These are phyloP conservation scores for Lepidocyrtinus sp. DNA, from an alignment of 2,888 invertebrate species.

Conservation along the genomic window DNA sequence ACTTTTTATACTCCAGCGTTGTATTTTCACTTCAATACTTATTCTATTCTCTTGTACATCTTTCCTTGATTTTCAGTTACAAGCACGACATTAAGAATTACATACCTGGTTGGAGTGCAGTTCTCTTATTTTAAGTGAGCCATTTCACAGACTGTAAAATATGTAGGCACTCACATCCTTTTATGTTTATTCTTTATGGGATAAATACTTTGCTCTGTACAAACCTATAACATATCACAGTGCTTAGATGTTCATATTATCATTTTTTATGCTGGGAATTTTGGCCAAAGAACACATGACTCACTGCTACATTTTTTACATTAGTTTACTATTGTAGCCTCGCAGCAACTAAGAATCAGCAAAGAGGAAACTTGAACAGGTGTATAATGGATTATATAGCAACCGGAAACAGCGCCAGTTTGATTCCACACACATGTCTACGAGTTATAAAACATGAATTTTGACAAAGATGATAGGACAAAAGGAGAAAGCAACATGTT, in stretches of 20 bases:
- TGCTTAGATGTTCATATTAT: background rate
- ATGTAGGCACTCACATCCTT: background rate
- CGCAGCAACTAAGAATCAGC: background rate
- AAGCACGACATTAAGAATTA: background rate
- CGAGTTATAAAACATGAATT: background rate
- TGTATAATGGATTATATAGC: background rate
- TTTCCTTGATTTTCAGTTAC: too few species aligned
- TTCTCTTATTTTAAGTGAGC: conserved; percentile 20
- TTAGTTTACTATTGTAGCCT: too few species aligned
- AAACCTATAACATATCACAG: too few species aligned
- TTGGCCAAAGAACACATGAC: background rate
- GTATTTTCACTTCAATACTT: too few species aligned
- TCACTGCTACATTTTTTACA: too few species aligned
- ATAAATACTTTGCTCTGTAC: background rate
- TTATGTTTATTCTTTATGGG: background rate
- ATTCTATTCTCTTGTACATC: too few species aligned
- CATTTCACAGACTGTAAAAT: conserved; percentile 8
- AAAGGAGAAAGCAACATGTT: conserved; percentile 1
- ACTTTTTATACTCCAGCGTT: too few species aligned
- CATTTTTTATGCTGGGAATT: background rate
- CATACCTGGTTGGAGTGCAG: background rate
- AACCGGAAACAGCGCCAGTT: conserved; percentile 6
- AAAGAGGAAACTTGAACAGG: background rate
- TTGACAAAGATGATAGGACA: conserved; percentile 13
- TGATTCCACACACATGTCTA: conserved; percentile 7